Conservation (phyloP, 1,140 invertebrate species). For the Asobara japonica region DNA sequence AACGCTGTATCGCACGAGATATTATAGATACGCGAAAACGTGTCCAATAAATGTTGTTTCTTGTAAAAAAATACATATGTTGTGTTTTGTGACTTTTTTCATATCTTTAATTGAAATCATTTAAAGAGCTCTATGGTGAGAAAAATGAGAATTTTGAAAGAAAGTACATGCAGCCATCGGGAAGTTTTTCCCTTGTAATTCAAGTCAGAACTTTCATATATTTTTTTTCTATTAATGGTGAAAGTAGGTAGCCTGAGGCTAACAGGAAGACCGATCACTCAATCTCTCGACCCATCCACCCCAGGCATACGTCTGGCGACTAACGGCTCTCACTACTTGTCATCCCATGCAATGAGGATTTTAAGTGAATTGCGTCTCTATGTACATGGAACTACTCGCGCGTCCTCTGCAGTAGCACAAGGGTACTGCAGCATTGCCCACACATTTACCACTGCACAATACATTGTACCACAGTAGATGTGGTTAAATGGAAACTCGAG, state of each 20-base stretch:
- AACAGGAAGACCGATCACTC: neutral
- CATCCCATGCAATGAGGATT: constrained; percentile 27
- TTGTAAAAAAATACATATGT: too few relatives aligned
- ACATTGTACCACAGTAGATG: neutral
- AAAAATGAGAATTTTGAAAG: too few relatives aligned
- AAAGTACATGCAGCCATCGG: too few relatives aligned
- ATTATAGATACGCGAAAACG: too few relatives aligned
- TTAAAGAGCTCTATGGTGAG: too few relatives aligned
- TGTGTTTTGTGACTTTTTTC: too few relatives aligned
- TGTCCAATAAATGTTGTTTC: too few relatives aligned
- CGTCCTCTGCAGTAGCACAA: neutral
- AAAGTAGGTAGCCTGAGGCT: neutral
- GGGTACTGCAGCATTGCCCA: neutral
- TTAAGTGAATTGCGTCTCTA: constrained; percentile 38
- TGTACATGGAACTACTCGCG: constrained; percentile 10
- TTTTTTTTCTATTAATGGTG: too few relatives aligned
- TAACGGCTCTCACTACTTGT: constrained; percentile 33
- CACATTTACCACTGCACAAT: neutral
- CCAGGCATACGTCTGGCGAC: constrained; percentile 36
- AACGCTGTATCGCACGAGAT: too few relatives aligned
- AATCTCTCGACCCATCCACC: neutral
- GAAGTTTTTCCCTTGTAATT: too few relatives aligned
- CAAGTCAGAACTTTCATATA: too few relatives aligned
- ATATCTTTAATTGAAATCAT: too few relatives aligned
- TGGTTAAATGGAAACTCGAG: neutral